phyloP scores from a whole-genome alignment of 2,888 invertebrate genomes.

The Entomobrya multifasciata region DNA sequence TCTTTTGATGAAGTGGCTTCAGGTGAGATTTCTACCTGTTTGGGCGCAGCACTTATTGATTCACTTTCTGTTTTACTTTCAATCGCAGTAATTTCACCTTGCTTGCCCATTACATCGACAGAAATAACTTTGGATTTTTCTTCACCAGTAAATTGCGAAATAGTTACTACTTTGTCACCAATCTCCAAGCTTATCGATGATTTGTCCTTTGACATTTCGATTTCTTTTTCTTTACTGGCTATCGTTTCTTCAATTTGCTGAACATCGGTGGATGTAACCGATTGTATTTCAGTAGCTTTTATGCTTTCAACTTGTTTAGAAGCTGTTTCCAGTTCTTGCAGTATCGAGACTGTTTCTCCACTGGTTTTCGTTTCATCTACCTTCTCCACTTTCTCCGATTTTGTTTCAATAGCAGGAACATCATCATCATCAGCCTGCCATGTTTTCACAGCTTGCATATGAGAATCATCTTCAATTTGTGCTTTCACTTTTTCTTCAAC shows the following conservation, averaged over 20 bases:
- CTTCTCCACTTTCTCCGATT: background rate
- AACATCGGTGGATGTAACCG: background rate
- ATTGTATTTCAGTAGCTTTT: background rate
- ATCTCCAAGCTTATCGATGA: constrained; percentile 61
- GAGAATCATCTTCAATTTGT: constrained; percentile 71
- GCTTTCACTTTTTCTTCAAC: constrained; percentile 67
- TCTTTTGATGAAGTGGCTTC: constrained; percentile 1
- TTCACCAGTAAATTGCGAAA: constrained; percentile 66
- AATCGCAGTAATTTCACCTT: background rate
- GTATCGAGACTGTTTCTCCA: no score
- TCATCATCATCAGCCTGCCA: constrained; percentile 65
- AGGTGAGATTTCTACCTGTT: background rate
- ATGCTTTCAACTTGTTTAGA: constrained; percentile 10
- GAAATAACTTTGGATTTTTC: constrained; percentile 67
- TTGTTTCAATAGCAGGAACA: background rate
- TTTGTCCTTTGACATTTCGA: constrained; percentile 37
- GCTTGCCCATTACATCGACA: constrained; percentile 61
- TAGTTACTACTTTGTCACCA: constrained; percentile 66
- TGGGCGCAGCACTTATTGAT: background rate
- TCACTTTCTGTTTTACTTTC: background rate
- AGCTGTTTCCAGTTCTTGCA: no score
- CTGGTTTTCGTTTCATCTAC: background rate
- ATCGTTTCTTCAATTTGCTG: constrained; percentile 28
- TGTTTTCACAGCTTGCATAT: constrained; percentile 61
- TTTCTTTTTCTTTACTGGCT: background rate